phyloP scores from a whole-genome alignment of 2,888 invertebrate genomes.

The Ochropacha duplaris region DNA sequence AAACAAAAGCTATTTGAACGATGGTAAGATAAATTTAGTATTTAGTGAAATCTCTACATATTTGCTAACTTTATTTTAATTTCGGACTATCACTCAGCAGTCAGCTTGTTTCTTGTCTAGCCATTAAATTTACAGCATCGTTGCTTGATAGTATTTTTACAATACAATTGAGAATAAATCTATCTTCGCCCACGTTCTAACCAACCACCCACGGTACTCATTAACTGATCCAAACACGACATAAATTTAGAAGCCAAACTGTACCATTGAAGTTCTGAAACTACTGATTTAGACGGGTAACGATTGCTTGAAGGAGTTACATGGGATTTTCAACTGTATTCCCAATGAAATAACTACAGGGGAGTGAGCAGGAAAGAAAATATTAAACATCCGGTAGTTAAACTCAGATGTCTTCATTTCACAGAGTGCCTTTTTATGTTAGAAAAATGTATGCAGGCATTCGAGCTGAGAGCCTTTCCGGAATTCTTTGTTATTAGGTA shows the following conservation, averaged over 20 bases:
- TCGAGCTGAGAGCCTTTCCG: constrained; percentile 20
- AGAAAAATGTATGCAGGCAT: constrained; percentile 28
- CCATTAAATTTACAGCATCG: background rate
- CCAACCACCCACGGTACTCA: constrained; percentile 36
- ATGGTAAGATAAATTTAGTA: background rate
- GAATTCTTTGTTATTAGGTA: constrained; percentile 18
- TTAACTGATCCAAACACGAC: constrained; percentile 40
- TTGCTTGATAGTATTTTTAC: background rate
- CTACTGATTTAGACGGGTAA: constrained; percentile 27
- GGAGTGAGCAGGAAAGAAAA: constrained; percentile 3
- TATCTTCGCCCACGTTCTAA: constrained; percentile 26
- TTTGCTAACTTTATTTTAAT: background rate
- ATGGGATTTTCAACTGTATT: constrained; percentile 17
- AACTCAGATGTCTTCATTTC: constrained; percentile 46
- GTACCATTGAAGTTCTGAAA: constrained; percentile 36
- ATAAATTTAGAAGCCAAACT: constrained; percentile 37
- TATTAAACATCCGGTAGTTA: constrained; percentile 63
- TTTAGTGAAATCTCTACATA: no score
- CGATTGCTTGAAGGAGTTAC: constrained; percentile 8
- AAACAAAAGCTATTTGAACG: background rate
- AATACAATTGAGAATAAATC: constrained; percentile 24
- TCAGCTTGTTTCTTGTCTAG: background rate
- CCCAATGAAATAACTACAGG: constrained; percentile 14
- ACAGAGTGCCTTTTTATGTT: constrained; percentile 62
- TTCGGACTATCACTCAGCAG: background rate